A percentile compares a stretch with the other conserved stretches of the same genome.
These are phyloP conservation scores for Phthorimaea operculella DNA, from an alignment of 1,140 invertebrate genomes.

Conservation along the genomic window DNA sequence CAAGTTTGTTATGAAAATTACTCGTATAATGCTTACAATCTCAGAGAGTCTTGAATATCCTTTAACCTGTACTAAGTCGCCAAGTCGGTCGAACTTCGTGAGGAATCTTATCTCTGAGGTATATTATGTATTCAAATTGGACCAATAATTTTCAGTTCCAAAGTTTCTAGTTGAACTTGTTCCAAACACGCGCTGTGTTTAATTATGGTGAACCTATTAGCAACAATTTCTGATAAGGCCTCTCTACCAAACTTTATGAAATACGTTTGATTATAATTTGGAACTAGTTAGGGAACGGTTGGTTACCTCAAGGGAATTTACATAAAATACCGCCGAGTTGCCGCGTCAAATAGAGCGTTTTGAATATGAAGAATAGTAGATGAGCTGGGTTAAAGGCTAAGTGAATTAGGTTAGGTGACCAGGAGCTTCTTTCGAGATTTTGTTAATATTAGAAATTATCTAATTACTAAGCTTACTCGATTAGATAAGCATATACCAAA, in stretches of 20 bases:
- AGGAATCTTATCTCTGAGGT: constrained; percentile 2
- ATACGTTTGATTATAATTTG: constrained; percentile 20
- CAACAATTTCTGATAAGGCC: constrained; percentile 26
- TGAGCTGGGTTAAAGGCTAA: no score
- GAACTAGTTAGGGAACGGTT: constrained; percentile 22
- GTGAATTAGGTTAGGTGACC: no score
- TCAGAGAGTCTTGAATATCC: not conserved
- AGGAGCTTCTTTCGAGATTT: no score
- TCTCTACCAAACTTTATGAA: constrained; percentile 19
- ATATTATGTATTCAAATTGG: constrained; percentile 1
- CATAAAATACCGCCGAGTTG: constrained; percentile 1
- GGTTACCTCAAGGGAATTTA: constrained; percentile 24
- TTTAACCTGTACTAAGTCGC: not conserved
- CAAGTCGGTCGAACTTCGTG: not conserved
- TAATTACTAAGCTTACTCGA: no score
- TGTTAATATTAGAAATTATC: no score
- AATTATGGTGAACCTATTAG: constrained; percentile 22
- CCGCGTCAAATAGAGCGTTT: not conserved
- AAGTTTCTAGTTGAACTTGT: constrained; percentile 1
- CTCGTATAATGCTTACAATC: not conserved
- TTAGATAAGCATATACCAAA: no score
- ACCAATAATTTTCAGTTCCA: constrained; percentile 3
- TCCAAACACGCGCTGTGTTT: constrained; percentile 18
- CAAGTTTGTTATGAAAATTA: no score
- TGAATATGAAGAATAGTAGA: not conserved